Percentiles rank a stretch among this genome's conserved stretches.
Evolutionary conservation across 2,113 vertebrate species (phyloP).

Genomic region (Onychorhynchus coronatus): DNA sequence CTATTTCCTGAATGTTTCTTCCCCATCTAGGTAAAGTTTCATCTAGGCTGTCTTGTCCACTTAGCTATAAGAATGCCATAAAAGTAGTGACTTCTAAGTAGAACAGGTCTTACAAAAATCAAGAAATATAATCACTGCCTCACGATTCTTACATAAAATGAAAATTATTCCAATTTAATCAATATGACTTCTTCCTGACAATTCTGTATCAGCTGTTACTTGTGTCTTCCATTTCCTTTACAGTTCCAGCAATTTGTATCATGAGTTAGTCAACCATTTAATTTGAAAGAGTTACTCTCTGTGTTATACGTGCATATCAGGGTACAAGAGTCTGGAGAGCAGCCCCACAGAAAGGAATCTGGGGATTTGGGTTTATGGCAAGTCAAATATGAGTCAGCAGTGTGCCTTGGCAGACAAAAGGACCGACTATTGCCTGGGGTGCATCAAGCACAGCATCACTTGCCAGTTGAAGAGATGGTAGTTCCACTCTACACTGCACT

Average conservation of each 20-base stretch:
- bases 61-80: background rate
- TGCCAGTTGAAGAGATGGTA: background rate
- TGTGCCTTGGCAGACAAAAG: background rate
- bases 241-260: background rate
- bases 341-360: rapidly evolving
- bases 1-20: background rate
- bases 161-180: background rate
- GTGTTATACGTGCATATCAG: rapidly evolving
- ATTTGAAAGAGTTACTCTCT: background rate
- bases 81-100: background rate
- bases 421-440: background rate
- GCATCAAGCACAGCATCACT: background rate
- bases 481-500: background rate
- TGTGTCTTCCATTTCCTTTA: background rate
- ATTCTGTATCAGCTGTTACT: background rate
- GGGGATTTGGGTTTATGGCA: background rate
- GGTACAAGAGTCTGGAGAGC: background rate
- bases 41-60: background rate
- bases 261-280: background rate
- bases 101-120: background rate
- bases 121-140: background rate
- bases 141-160: background rate
- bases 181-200: background rate
- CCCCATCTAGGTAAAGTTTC: background rate
- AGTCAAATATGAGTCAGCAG: background rate